A percentile compares a stretch with the other conserved stretches of the same genome.
These are phyloP conservation scores for Drymodes brunneopygia DNA, from an alignment of 2,113 vertebrate species.

Conservation along the genomic window DNA sequence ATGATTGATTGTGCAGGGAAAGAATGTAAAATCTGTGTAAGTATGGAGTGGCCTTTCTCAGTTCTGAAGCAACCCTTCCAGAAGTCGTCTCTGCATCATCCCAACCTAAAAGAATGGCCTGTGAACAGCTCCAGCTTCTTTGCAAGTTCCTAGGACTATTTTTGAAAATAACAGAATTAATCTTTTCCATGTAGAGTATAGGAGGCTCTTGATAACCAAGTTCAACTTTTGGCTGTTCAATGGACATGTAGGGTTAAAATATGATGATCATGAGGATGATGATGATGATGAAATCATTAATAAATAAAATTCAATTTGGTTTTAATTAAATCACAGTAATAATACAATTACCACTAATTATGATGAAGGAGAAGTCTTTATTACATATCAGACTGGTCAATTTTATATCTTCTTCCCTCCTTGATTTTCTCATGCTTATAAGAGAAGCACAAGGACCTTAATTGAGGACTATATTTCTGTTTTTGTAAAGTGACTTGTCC, in stretches of 20 bases:
- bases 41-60: not conserved
- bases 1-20: not conserved
- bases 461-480: not conserved
- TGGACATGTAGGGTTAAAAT: not conserved
- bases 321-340: not conserved
- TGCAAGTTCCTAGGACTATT: not conserved
- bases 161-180: not conserved
- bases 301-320: not conserved
- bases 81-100: not conserved
- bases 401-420: not conserved
- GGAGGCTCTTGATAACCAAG: not conserved
- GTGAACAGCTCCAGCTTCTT: accelerated
- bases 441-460: not conserved
- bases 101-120: not conserved
- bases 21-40: not conserved
- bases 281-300: not conserved
- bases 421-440: not conserved
- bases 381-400: not conserved
- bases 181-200: not conserved
- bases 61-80: not conserved
- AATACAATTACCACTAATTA: not conserved
- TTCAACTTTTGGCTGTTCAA: not conserved
- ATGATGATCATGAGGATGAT: not conserved
- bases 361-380: not conserved
- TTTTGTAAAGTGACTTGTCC: not conserved